Percentiles rank a stretch among this genome's conserved stretches.
These are phyloP conservation scores for Callocephalon fimbriatum DNA, from an alignment of 2,113 vertebrate species.

Conservation along the genomic window DNA sequence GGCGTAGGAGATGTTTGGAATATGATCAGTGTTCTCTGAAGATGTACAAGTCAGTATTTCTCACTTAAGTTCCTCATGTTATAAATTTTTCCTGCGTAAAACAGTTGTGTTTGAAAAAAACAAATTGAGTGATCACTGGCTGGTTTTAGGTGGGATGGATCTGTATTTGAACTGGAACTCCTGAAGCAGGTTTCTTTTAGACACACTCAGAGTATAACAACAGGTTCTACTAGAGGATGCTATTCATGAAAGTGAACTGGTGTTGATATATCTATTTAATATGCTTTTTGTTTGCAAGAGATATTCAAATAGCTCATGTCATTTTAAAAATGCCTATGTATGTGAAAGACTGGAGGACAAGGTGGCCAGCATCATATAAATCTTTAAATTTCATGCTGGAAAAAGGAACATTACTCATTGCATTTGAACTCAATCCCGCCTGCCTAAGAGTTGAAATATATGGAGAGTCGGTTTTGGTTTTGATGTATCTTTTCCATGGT, in stretches of 20 bases:
- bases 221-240: neutral
- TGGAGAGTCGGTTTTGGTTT: neutral
- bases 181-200: neutral
- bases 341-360: neutral
- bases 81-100: neutral
- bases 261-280: neutral
- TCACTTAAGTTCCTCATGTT: neutral
- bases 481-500: neutral
- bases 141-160: neutral
- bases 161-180: neutral
- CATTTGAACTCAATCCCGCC: neutral
- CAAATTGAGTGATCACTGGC: neutral
- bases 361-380: neutral
- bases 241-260: neutral
- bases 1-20: rapidly evolving
- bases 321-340: neutral
- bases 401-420: neutral
- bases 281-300: neutral
- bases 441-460: neutral
- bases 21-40: neutral
- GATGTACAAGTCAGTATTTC: neutral
- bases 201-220: neutral
- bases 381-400: neutral
- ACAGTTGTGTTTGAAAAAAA: neutral
- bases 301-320: neutral